phyloP scores from a whole-genome alignment of 2,797 vertebrate species.

The Macrochelys suwanniensis region DNA sequence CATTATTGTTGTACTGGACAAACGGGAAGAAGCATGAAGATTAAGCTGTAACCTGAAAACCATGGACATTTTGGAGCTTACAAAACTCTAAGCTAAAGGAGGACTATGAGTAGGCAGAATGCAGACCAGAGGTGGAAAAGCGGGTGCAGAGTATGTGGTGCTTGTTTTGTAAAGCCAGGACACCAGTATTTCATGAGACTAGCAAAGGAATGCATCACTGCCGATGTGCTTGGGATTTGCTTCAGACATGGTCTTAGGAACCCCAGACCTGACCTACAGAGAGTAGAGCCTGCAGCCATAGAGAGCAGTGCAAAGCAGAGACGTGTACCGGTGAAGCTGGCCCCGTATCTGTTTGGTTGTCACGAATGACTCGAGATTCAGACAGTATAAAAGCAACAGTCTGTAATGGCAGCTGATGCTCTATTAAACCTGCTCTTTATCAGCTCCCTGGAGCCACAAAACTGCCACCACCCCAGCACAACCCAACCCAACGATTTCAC shows the following conservation, averaged over 20 bases:
- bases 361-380: background rate
- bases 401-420: background rate
- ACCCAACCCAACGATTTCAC: background rate
- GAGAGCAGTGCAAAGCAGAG: background rate
- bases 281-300: background rate
- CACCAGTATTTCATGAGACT: background rate
- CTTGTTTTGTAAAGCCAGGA: background rate
- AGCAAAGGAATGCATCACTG: background rate
- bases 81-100: background rate
- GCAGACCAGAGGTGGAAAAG: no score
- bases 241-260: background rate
- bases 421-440: background rate
- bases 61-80: background rate
- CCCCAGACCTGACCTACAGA: background rate
- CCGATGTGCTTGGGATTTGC: background rate
- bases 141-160: no score
- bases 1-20: background rate
- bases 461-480: background rate
- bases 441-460: background rate
- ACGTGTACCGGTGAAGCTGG: background rate
- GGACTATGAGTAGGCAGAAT: background rate
- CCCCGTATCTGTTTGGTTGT: background rate
- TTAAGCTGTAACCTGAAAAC: background rate
- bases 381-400: background rate
- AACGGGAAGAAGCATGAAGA: background rate